These are phyloP conservation scores for Bos taurus DNA, from an alignment of 2,113 vertebrate genomes.

Conservation along the genomic window DNA sequence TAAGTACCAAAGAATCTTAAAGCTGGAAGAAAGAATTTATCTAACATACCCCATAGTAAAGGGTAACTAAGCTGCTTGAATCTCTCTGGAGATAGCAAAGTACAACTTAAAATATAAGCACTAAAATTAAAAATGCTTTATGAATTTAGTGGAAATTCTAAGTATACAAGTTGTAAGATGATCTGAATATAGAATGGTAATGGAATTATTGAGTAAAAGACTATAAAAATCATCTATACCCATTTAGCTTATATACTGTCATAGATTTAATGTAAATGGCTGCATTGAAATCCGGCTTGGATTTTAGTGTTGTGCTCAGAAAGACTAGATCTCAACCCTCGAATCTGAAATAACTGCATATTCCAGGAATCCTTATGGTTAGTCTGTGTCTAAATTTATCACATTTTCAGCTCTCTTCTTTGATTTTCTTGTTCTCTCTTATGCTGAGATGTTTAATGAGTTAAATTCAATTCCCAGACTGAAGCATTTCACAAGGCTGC, in stretches of 20 bases:
- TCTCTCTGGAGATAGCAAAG: not conserved
- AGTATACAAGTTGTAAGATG: not conserved
- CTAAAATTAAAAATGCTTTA: not conserved
- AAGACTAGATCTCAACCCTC: not conserved
- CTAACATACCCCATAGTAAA: not conserved
- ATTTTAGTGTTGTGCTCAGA: not conserved
- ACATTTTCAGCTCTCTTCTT: not conserved
- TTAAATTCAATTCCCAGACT: not conserved
- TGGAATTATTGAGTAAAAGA: not conserved
- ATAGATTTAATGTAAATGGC: not conserved
- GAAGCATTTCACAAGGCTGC: not conserved
- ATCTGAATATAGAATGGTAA: not conserved
- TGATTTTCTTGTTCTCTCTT: not conserved
- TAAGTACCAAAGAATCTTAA: not conserved
- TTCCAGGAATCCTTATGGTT: not conserved
- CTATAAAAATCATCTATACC: not conserved
- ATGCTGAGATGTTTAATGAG: not conserved
- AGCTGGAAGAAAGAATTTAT: not conserved
- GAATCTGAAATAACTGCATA: not conserved
- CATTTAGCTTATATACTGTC: not conserved
- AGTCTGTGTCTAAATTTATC: not conserved
- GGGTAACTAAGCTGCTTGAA: not conserved
- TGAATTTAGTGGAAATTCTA: not conserved
- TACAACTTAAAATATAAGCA: not conserved
- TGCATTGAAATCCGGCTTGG: not conserved